These are phyloP conservation scores for Tilapia sparmanii DNA, from an alignment of 2,113 vertebrate species.

Conservation along the genomic window DNA sequence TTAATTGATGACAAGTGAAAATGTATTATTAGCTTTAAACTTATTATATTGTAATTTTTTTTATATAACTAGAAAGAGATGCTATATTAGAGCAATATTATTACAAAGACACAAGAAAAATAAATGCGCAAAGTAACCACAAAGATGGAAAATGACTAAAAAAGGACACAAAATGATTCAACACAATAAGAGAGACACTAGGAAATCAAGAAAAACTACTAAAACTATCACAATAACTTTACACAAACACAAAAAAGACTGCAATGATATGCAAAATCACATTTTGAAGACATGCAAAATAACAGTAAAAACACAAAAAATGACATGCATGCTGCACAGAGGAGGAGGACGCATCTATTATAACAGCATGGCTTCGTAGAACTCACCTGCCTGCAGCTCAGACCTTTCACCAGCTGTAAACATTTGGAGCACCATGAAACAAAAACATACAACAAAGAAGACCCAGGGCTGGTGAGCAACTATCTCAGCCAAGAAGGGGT, in stretches of 20 bases:
- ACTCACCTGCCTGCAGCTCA: neutral
- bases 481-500: neutral
- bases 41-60: neutral
- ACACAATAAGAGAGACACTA: neutral
- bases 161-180: neutral
- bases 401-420: neutral
- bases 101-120: neutral
- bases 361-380: neutral
- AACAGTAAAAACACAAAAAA: neutral
- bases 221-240: neutral
- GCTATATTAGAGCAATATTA: neutral
- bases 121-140: neutral
- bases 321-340: neutral
- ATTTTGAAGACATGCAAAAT: neutral
- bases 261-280: neutral
- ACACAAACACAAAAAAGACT: neutral
- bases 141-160: rapidly evolving
- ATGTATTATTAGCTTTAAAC: neutral
- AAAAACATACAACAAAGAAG: neutral
- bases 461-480: rapidly evolving
- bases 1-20: neutral
- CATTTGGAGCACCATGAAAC: neutral
- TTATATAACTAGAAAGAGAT: neutral
- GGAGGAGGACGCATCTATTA: neutral
- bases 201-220: neutral